These are phyloP conservation scores for Anolis carolinensis DNA, from an alignment of 2,113 vertebrate genomes.

Conservation along the genomic window DNA sequence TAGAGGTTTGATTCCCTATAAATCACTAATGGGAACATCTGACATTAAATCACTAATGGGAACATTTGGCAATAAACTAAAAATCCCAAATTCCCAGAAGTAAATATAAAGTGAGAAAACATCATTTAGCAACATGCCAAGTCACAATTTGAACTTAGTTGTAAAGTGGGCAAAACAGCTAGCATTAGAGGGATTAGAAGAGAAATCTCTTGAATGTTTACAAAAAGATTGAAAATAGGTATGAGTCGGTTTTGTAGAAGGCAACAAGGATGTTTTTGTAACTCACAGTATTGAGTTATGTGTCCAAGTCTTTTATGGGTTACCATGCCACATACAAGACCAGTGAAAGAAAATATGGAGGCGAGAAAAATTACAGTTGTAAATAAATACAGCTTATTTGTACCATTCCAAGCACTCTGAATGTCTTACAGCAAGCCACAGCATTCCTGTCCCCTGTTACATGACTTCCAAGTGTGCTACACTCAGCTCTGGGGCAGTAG, in stretches of 20 bases:
- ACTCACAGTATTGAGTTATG: too few relatives aligned
- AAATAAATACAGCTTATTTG: background rate
- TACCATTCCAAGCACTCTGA: background rate
- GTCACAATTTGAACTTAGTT: constrained; percentile 3
- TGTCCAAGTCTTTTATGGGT: background rate
- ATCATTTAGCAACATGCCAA: constrained; percentile 35
- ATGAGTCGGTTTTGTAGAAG: background rate
- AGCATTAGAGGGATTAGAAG: background rate
- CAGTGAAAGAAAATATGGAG: background rate
- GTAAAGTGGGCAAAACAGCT: background rate
- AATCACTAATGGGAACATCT: background rate
- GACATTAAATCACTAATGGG: background rate
- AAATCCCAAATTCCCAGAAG: constrained; percentile 28
- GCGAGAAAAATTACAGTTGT: background rate
- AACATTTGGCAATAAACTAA: background rate
- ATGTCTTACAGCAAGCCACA: too few relatives aligned
- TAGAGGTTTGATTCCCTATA: constrained; percentile 20
- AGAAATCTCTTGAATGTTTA: background rate
- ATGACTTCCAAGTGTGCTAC: background rate
- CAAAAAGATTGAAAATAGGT: background rate
- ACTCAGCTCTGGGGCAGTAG: background rate
- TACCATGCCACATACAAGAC: background rate
- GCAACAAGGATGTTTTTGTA: background rate
- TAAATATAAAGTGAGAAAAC: background rate
- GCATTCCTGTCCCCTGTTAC: too few relatives aligned